These are phyloP conservation scores for Apamea monoglypha DNA, from an alignment of 2,888 invertebrate species.

Conservation along the genomic window DNA sequence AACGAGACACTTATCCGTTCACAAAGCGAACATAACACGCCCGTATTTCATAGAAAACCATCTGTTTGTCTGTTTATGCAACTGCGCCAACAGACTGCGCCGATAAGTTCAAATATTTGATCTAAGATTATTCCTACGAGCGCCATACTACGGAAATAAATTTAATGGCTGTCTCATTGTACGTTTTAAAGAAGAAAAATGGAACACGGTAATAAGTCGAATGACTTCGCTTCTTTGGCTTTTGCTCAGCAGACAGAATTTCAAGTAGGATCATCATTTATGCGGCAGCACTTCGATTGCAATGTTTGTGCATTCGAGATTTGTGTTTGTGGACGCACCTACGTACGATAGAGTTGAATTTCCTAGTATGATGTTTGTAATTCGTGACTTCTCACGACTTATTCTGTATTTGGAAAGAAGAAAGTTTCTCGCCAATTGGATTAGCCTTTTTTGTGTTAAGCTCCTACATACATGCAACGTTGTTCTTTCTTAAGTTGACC, in stretches of 20 bases:
- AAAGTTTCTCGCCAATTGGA: constrained; percentile 45
- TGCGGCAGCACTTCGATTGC: constrained; percentile 55
- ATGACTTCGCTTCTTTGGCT: constrained; percentile 49
- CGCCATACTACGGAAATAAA: constrained; percentile 20
- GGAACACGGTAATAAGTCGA: constrained; percentile 42
- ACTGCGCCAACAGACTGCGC: constrained; percentile 52
- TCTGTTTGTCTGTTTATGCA: constrained; percentile 58
- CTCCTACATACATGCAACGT: not conserved
- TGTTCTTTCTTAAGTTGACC: not conserved
- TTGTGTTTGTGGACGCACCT: constrained; percentile 42
- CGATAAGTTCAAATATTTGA: constrained; percentile 63
- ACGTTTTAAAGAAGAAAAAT: constrained; percentile 26
- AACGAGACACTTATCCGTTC: constrained; percentile 22
- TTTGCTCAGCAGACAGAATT: constrained; percentile 49
- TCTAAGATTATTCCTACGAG: constrained; percentile 47
- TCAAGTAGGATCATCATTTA: constrained; percentile 52
- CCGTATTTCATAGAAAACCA: constrained; percentile 50
- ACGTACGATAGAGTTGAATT: constrained; percentile 11
- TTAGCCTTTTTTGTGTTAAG: constrained; percentile 43
- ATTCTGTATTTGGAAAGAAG: constrained; percentile 37
- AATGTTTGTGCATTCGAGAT: constrained; percentile 53
- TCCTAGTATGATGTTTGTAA: constrained; percentile 7
- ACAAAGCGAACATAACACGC: constrained; percentile 28
- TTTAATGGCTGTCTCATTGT: constrained; percentile 19
- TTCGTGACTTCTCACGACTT: constrained; percentile 26